Evolutionary conservation across 2,888 invertebrate species (phyloP), one percentile per base, ranked within the genome.

Genomic region (Mycogona germanica): DNA sequence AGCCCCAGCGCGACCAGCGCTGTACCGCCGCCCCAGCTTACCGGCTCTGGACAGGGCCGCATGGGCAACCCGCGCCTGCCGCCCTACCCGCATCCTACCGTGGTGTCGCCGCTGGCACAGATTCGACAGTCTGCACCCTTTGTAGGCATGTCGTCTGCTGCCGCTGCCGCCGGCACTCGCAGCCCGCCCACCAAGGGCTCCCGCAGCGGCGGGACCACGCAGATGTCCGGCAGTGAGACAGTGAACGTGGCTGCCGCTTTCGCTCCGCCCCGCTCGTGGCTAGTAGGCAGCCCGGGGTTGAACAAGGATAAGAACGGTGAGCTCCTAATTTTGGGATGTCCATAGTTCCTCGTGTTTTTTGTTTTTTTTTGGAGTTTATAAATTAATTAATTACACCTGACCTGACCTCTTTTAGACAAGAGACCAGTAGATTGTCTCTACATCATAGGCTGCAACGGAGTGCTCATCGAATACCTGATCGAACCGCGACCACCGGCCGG

Each of bases 401-500:
- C n/a, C n/a, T n/a, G n/a, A n/a, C 26, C 38, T 45, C 14, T 46
- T 38, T 47, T 23, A 51, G 52, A 32, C 61, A 78, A 79, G 64
- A 76, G 82, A 14, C 64, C 68, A 12, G 78, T 84, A 19, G 86
- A 91, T 66, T 84, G 89, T n/a, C 73, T 95, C 9, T 93, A 87
- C 69, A 78, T 93, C 23, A 83, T 92, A 80, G 84, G 88, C 44
- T 86, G 87, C 64, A 82, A 84, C 65, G 95, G 93, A 26, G 80
- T 80, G 53, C 77, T 96, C 60, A 78, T 89, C 57, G 91, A 95
- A 67, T 87, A 95, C 63, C 80, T 87, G 67, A 75, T 95, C 65
- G 87, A 91, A 63, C 89, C 87, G 1, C 78, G 78, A 63, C 78
- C 79, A 62, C 72, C 76, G 55, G 69, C 78, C 52, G 75, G 76